Percentiles rank a stretch among this genome's conserved stretches.
phyloP scores from a whole-genome alignment of 2,797 vertebrate species.

The Hippoglossus hippoglossus region DNA sequence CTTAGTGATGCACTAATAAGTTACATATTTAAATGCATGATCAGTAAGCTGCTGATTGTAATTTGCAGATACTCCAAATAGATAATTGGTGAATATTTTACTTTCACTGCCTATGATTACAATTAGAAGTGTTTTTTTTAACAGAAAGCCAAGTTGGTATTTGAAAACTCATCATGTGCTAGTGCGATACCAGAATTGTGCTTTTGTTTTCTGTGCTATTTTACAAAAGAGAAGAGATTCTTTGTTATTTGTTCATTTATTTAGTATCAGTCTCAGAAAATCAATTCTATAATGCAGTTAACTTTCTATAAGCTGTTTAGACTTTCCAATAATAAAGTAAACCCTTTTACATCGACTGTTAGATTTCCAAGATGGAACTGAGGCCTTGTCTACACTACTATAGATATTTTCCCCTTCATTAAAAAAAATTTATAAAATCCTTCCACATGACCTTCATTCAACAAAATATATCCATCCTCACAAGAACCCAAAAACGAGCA shows the following conservation, averaged over 20 bases:
- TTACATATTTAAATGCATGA: slow-evolving; percentile 9
- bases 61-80: slow-evolving; percentile 4
- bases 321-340: slow-evolving; percentile 7
- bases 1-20: neutral
- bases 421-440: too few species aligned
- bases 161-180: neutral
- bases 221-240: slow-evolving; percentile 1
- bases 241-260: neutral
- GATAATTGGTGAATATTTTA: slow-evolving; percentile 24
- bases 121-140: slow-evolving; percentile 27
- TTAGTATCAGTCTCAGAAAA: neutral
- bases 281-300: neutral
- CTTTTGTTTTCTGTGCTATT: slow-evolving; percentile 7
- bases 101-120: slow-evolving; percentile 38
- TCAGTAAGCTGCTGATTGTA: slow-evolving; percentile 15
- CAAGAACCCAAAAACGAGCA: too few species aligned
- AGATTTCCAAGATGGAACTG: neutral
- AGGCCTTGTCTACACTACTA: too few species aligned
- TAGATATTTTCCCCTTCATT: too few species aligned
- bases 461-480: too few species aligned
- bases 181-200: slow-evolving; percentile 7
- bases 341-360: neutral
- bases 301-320: neutral
- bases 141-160: neutral
- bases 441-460: too few species aligned